These are phyloP conservation scores for Phortica magna DNA, from an alignment of 2,888 invertebrate genomes.

Conservation along the genomic window DNA sequence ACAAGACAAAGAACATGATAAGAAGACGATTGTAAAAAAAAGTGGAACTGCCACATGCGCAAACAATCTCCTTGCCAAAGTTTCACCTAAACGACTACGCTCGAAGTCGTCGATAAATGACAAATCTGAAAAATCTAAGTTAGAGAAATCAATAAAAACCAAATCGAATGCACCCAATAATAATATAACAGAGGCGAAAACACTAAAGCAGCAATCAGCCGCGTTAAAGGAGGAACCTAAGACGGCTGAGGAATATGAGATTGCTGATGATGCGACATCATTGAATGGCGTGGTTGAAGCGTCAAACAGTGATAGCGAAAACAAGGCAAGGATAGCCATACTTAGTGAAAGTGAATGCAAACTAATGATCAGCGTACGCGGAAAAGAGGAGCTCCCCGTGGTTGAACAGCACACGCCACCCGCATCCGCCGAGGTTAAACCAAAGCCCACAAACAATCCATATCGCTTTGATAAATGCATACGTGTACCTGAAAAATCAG, in stretches of 20 bases:
- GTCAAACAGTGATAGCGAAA: conserved; percentile 43
- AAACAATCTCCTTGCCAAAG: conserved; percentile 61
- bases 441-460: conserved; percentile 40
- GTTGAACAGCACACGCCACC: conserved; percentile 67
- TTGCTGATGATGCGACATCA: conserved; percentile 80
- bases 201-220: conserved; percentile 28
- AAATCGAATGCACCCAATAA: conserved; percentile 39
- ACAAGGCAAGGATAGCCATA: conserved; percentile 79
- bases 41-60: conserved; percentile 24
- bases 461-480: conserved; percentile 70
- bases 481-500: conserved; percentile 72
- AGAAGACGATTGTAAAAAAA: conserved; percentile 18
- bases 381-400: conserved; percentile 85
- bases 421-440: conserved; percentile 25
- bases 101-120: conserved; percentile 45
- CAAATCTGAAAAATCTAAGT: conserved; percentile 53
- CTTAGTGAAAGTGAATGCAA: conserved; percentile 78
- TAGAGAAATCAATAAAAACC: not conserved
- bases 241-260: conserved; percentile 79
- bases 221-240: conserved; percentile 52
- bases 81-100: conserved; percentile 67
- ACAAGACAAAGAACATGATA: conserved; percentile 49
- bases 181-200: conserved; percentile 10
- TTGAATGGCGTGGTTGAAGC: conserved; percentile 74
- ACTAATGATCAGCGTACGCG: conserved; percentile 81